Percentiles rank a stretch among this genome's conserved stretches.
Evolutionary conservation across 1,140 invertebrate species (phyloP).

Genomic region (Ridgeia piscesae): DNA sequence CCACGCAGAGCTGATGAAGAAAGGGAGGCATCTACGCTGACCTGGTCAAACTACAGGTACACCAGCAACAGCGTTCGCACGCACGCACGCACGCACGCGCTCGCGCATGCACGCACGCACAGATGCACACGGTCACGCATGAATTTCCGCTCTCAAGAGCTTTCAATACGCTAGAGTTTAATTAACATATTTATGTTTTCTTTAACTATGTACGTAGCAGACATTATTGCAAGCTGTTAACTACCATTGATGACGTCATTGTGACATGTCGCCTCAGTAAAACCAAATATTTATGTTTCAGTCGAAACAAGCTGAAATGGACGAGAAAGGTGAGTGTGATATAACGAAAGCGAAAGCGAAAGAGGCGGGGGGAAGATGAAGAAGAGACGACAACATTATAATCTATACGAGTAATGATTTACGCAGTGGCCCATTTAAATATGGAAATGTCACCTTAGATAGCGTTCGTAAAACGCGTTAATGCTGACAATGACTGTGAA

Average conservation of each 20-base stretch:
- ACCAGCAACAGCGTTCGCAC: not conserved
- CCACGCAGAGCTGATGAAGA: constrained; percentile 59
- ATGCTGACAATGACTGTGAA: too few species aligned
- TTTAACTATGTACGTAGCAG: not conserved
- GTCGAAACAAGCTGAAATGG: not conserved
- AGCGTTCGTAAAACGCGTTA: too few species aligned
- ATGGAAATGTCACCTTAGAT: too few species aligned
- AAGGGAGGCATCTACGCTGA: constrained; percentile 56
- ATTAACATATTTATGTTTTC: not conserved
- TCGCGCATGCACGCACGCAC: not conserved
- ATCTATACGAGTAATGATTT: not conserved
- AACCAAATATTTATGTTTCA: not conserved
- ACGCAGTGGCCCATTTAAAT: too few species aligned
- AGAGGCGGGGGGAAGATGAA: too few species aligned
- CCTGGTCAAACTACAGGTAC: constrained; percentile 50
- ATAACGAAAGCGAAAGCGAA: not conserved
- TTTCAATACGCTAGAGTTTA: too few species aligned
- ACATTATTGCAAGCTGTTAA: not conserved
- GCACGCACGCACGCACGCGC: not conserved
- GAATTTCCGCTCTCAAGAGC: too few species aligned
- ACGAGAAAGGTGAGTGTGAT: not conserved
- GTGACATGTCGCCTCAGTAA: not conserved
- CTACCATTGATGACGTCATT: not conserved
- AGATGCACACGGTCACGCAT: too few species aligned
- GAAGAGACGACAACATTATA: too few species aligned